These are phyloP conservation scores for Thryonomys swinderianus DNA, from an alignment of 2,113 vertebrate genomes.

Conservation along the genomic window DNA sequence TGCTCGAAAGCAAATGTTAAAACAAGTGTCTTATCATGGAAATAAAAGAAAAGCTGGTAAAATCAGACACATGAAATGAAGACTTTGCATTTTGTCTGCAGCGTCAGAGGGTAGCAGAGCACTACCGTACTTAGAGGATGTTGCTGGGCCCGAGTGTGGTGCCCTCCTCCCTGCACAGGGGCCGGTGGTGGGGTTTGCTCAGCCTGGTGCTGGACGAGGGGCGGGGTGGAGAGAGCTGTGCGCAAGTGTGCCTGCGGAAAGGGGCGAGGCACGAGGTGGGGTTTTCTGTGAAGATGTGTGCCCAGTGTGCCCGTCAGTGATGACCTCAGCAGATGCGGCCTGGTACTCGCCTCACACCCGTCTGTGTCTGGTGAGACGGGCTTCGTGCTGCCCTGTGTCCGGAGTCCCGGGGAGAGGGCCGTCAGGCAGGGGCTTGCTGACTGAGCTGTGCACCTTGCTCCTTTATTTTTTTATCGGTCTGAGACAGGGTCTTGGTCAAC, in stretches of 20 bases:
- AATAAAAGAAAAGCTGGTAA: slow-evolving; percentile 16
- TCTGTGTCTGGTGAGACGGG: no score
- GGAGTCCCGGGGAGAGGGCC: rapidly evolving
- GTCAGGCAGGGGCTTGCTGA: background rate
- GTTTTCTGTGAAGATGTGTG: no score
- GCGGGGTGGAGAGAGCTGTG: background rate
- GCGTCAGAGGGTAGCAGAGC: background rate
- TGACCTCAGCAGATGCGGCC: background rate
- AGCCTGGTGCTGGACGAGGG: background rate
- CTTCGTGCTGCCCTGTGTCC: no score
- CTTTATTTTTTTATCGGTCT: background rate
- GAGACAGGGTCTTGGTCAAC: background rate
- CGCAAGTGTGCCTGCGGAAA: background rate
- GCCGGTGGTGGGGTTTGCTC: background rate
- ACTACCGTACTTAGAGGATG: background rate
- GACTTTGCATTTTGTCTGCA: slow-evolving; percentile 19
- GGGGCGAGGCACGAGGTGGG: background rate
- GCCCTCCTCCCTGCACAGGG: background rate
- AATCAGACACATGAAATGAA: slow-evolving; percentile 16
- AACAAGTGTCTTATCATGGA: slow-evolving; percentile 34
- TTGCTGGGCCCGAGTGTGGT: background rate
- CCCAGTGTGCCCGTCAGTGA: background rate
- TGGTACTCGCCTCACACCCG: background rate
- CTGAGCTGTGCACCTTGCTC: background rate
- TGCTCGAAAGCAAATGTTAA: slow-evolving; percentile 49